Evolutionary conservation across 2,797 vertebrate genomes (phyloP).

Genomic region (Prionace glauca): DNA sequence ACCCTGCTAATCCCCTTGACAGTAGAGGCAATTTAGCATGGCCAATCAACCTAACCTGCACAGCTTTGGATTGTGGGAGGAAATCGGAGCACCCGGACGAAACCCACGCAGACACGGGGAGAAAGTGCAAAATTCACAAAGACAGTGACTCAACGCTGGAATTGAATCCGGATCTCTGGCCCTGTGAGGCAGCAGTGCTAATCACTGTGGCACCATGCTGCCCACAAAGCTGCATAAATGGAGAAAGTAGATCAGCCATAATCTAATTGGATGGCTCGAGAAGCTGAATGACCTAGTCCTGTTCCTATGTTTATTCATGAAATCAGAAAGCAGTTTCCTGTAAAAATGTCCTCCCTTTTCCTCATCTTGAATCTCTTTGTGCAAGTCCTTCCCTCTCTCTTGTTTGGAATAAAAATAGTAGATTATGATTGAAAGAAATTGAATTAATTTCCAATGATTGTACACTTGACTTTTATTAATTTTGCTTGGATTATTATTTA

Average conservation of each 20-base stretch:
- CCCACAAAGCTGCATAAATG: background rate
- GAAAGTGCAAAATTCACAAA: no score
- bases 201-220: no score
- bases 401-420: background rate
- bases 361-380: background rate
- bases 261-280: background rate
- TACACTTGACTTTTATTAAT: background rate
- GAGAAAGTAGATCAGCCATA: background rate
- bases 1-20: no score
- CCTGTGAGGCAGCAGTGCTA: no score
- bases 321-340: background rate
- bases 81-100: no score
- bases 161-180: no score
- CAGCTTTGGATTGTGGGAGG: no score
- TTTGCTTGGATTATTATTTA: background rate
- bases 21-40: no score
- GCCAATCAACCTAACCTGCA: no score
- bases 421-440: background rate
- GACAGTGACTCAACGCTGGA: no score
- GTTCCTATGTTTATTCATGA: background rate
- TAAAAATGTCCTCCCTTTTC: background rate
- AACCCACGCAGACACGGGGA: no score
- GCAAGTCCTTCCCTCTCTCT: background rate
- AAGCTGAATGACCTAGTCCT: background rate
- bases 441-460: background rate